Evolutionary conservation across 2,113 vertebrate genomes (phyloP), one percentile per base, ranked within the genome.

Genomic region (Piprites chloris): DNA sequence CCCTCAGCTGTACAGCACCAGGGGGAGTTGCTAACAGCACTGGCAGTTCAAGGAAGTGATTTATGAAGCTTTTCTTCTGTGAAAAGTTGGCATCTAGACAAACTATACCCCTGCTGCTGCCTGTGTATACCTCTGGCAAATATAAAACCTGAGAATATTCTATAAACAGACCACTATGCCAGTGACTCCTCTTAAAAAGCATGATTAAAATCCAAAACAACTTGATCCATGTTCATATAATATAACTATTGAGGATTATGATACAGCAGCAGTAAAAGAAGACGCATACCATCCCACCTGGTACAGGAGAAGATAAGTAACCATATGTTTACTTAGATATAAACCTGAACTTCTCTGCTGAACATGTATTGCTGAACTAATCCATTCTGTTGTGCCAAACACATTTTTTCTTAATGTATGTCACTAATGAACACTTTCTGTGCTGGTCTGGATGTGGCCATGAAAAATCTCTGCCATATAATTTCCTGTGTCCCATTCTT

Each of bases 21-120:
- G 72, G 79, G 85, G 87, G 91, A 95, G 78, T 10, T 95, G 85
- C 87, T 91, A 87, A 91, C 89, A 71, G 71, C 79, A 90, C 58
- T 93, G 93, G 93, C 92, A 96, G 76, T 58, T 82, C 35, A 1
- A 52, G 80, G 19, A 86, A 90, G 92, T 92, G 95, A 96, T 96
- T 96, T 93, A 95, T 94, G 92, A 94, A 86, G 76, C 41, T 92
- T 96, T 94, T 78, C 90, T 92, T 89, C 87, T 73, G 58, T 68
- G 66, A 93, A 90, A 94, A 85, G 65, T 42, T 94, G 95, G 95
- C 92, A 95, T 76, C 69, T 81, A 90, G 88, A 87, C 90, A 94
- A 94, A 39, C 69, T 86, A 41, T 92, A 74, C 56, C 73, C 65
- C 55, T 2, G 17, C 88, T 90, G 83, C 52, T 90, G 56, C 69